phyloP scores from a whole-genome alignment of 2,888 invertebrate genomes.

The Urechis unicinctus region DNA sequence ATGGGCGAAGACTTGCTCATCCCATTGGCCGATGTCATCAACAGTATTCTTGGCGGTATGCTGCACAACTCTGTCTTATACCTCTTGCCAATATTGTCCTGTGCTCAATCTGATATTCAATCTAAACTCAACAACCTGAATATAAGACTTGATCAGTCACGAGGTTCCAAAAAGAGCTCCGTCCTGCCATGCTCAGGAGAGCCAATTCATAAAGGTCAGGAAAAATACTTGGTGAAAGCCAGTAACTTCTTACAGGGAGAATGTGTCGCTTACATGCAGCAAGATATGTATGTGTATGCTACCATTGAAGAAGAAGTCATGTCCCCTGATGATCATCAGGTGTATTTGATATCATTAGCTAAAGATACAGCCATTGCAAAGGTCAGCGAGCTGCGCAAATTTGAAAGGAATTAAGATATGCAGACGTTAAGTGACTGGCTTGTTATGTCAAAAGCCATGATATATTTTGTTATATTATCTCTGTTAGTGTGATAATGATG shows the following conservation, averaged over 20 bases:
- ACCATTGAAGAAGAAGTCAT: constrained; percentile 7
- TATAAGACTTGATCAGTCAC: constrained; percentile 11
- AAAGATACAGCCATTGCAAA: constrained; percentile 9
- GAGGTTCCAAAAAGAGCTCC: neutral
- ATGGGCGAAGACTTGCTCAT: constrained; percentile 19
- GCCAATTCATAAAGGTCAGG: constrained; percentile 7
- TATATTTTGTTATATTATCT: no score
- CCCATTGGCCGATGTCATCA: constrained; percentile 18
- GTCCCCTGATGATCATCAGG: constrained; percentile 1
- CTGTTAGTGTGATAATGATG: no score
- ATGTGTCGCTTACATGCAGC: constrained; percentile 13
- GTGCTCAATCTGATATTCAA: constrained; percentile 10
- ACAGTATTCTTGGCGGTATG: constrained; percentile 16
- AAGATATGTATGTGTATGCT: constrained; percentile 4
- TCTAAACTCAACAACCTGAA: constrained; percentile 15
- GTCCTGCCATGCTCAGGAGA: constrained; percentile 14
- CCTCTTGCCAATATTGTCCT: constrained; percentile 18
- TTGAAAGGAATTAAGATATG: constrained; percentile 7
- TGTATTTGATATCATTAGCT: constrained; percentile 5
- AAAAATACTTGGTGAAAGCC: no score
- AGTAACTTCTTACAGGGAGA: constrained; percentile 7
- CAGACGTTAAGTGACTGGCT: no score
- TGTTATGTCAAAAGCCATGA: no score
- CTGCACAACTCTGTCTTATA: constrained; percentile 19
- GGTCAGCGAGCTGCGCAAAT: constrained; percentile 6